Evolutionary conservation across 1,140 invertebrate species (phyloP), one percentile per base, ranked within the genome.

Genomic region (Argopecten irradians): DNA sequence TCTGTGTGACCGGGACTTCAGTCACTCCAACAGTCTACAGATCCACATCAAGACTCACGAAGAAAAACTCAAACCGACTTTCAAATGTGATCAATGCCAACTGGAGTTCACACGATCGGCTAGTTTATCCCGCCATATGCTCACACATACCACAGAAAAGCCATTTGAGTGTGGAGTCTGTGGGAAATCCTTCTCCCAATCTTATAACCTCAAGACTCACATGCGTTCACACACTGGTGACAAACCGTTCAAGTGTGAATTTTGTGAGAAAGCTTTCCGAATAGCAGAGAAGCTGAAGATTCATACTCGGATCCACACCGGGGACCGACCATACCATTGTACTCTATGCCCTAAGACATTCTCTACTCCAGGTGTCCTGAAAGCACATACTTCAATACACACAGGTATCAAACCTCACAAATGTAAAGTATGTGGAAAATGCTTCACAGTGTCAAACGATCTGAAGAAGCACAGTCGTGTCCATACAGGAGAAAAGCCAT

Each of bases 231-330:
- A 86, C 28, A 34, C 34, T 36, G 34, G 55, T 8, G 33, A 86
- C 55, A 92, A 92, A 82, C 89, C 90, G 34, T 93, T 89, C 82
- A 84, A 84, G 34, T 93, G 93, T 87, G 89, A 92, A 34, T 85
- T 88, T 13, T 93, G 92, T 90, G 90, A 88, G 0, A 92, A 89
- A 88, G 46, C 88, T 19, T 91, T 90, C 71, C 83, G 86, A 43
- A 41, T 85, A 34, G 43, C 86, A 7, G 87, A 84, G 34, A 88
- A 86, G 32, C 46, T 92, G 46, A 90, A 87, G 55, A 90, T 85
- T 19, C 92, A 92, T 82, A 89, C 88, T 36, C 86, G 89, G 55
- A 90, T 90, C 0, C 91, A 90, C 34, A 88, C 89, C 82, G 87
- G 87, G 19, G 85, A 91, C 32, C 88, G 86, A 55, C 86, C 89